A percentile compares a stretch with the other conserved stretches of the same genome.
These are phyloP conservation scores for Urocyon cinereoargenteus DNA, from an alignment of 2,797 vertebrate genomes.

Conservation along the genomic window DNA sequence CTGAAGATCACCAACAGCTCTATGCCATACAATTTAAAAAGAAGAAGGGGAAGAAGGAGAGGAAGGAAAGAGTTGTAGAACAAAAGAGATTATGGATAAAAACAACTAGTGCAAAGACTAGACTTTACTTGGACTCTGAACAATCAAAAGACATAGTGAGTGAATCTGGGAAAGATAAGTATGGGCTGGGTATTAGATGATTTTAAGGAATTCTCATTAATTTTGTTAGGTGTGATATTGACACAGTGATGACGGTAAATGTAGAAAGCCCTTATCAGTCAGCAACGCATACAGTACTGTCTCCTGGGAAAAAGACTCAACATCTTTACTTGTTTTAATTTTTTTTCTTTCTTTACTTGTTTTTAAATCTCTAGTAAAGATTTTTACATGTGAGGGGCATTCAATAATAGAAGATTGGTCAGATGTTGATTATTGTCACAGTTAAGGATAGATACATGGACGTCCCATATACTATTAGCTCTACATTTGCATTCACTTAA, in stretches of 20 bases:
- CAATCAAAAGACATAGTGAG: background rate
- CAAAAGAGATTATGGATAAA: background rate
- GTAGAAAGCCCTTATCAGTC: background rate
- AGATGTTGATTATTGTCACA: background rate
- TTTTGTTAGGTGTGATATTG: background rate
- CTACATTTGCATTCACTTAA: background rate
- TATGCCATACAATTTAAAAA: background rate
- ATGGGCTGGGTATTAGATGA: background rate
- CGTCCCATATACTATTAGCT: accelerated
- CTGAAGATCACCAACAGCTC: background rate
- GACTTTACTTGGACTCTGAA: background rate
- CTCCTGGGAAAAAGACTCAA: background rate
- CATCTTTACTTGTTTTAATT: background rate
- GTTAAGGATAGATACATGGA: background rate
- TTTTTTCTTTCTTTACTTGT: background rate
- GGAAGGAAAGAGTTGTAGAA: background rate
- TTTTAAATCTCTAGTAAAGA: constrained; percentile 12
- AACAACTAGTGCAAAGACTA: background rate
- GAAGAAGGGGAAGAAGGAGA: background rate
- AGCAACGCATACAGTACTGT: background rate
- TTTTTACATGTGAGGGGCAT: accelerated
- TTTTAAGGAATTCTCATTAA: background rate
- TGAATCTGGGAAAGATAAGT: background rate
- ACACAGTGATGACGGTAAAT: background rate
- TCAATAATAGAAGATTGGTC: background rate